Conservation (phyloP, 2,113 vertebrate species). For the Noctilio leporinus region DNA sequence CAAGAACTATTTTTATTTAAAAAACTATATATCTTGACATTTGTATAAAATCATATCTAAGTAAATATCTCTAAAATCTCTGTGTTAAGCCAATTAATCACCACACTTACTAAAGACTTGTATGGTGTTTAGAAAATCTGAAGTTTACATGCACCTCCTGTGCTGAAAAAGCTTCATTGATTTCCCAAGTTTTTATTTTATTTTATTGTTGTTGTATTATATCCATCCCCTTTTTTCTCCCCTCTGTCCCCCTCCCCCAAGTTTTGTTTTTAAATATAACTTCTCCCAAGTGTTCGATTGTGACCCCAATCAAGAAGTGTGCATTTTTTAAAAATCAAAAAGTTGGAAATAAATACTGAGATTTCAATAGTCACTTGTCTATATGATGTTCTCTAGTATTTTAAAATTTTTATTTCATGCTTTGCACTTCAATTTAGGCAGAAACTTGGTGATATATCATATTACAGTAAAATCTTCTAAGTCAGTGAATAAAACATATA, state of each 20-base stretch:
- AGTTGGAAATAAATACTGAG: not conserved
- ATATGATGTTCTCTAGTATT: not conserved
- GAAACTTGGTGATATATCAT: slow-evolving; percentile 43
- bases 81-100: not conserved
- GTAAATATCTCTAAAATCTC: not conserved
- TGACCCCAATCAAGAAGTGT: not conserved
- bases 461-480: slow-evolving; percentile 53
- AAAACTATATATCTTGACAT: not conserved
- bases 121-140: not conserved
- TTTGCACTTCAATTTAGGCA: not conserved
- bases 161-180: not conserved
- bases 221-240: too few species aligned
- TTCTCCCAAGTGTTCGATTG: not conserved
- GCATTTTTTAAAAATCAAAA: not conserved
- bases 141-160: not conserved
- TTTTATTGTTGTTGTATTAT: too few species aligned
- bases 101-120: not conserved
- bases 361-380: not conserved
- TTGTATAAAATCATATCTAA: not conserved
- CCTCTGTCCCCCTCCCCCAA: too few species aligned
- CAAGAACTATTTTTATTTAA: not conserved
- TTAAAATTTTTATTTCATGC: not conserved
- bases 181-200: not conserved
- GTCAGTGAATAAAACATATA: slow-evolving; percentile 61
- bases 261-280: not conserved